Evolutionary conservation across 1,140 invertebrate genomes (phyloP).

Genomic region (Sitodiplosis mosellana): DNA sequence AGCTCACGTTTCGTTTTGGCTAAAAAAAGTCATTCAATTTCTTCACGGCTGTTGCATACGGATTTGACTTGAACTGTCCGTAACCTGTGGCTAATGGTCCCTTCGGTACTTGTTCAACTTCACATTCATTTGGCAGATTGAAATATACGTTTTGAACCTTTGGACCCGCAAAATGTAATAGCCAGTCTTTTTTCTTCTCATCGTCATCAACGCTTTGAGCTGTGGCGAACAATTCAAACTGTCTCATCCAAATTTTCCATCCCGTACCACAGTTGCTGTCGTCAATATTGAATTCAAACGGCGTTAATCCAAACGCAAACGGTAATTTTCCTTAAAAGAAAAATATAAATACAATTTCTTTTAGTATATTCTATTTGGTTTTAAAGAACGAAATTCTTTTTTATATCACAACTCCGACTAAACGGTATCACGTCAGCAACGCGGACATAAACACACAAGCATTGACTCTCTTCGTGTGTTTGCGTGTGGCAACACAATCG

Average conservation of each 20-base stretch:
- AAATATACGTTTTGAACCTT: not conserved
- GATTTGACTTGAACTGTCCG: too few species aligned
- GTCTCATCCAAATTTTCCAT: not conserved
- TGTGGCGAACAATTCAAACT: not conserved
- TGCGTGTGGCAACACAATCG: too few species aligned
- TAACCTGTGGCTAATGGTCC: not conserved
- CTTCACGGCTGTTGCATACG: too few species aligned
- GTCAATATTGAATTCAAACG: not conserved
- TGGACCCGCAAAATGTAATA: slow-evolving; percentile 1
- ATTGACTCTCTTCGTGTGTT: too few species aligned
- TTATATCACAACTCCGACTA: too few species aligned
- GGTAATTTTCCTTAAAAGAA: too few species aligned
- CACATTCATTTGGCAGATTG: not conserved
- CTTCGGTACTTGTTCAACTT: not conserved
- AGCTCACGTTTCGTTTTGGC: not conserved
- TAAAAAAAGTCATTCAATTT: not conserved
- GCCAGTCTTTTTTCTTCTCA: not conserved
- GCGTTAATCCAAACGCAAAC: too few species aligned
- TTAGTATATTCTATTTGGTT: too few species aligned
- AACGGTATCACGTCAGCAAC: too few species aligned
- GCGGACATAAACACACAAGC: too few species aligned
- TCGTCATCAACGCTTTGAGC: not conserved
- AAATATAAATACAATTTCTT: too few species aligned
- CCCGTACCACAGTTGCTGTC: not conserved
- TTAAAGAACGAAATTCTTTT: too few species aligned